These are phyloP conservation scores for Pitta sordida DNA, from an alignment of 2,113 vertebrate species.

Conservation along the genomic window DNA sequence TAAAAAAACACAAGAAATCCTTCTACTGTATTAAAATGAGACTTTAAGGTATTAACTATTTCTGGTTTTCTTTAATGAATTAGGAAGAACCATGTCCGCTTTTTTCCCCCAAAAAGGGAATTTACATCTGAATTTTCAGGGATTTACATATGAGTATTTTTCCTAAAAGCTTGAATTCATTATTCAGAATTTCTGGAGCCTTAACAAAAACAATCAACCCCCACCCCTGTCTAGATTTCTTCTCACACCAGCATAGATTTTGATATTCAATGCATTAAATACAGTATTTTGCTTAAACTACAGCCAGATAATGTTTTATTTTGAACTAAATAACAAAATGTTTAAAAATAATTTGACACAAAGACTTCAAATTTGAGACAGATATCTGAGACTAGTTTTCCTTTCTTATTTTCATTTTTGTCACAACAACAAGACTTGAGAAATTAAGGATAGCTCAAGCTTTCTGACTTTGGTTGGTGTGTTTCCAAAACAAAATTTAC, in stretches of 20 bases:
- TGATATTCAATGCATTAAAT: neutral
- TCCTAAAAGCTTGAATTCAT: neutral
- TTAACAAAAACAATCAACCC: neutral
- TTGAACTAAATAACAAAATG: neutral
- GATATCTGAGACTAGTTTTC: neutral
- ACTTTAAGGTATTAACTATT: neutral
- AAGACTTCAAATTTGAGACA: neutral
- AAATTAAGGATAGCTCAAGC: neutral
- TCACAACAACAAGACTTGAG: neutral
- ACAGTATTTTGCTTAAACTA: neutral
- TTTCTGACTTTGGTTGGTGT: neutral
- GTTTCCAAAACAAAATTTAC: neutral
- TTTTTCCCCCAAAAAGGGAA: rapidly evolving
- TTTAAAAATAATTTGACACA: neutral
- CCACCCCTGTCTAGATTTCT: neutral
- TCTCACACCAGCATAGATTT: neutral
- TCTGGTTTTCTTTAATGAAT: neutral
- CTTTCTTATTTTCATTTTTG: neutral
- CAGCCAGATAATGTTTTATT: neutral
- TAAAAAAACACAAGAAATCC: neutral
- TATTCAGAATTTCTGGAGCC: neutral
- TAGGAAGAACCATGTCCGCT: neutral
- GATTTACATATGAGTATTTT: neutral
- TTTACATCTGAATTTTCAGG: neutral
- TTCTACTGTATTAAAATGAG: neutral